Base-by-base conservation (phyloP, 2,888 invertebrate genomes). In the Aphelenchoides bicaudatus region DNA sequence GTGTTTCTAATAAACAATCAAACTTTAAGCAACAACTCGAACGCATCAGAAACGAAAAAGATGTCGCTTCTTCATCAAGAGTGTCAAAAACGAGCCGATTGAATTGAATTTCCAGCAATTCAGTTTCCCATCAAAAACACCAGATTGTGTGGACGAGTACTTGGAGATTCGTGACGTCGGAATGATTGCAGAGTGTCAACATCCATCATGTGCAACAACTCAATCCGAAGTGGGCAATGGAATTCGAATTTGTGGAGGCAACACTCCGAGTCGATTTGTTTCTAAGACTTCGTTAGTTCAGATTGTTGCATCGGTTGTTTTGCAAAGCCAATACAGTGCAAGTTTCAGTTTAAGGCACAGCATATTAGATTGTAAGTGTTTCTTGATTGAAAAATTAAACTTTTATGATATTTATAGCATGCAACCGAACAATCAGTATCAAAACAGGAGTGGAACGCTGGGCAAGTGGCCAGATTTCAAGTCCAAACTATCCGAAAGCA, bases 381-480 rank as follows among this genome's bases (percentile, higher is more conserved):
- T 5, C 6, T 28, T 23, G n/a, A 3, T 3, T 6, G 39, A 5
- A 3, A 13, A 56, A 3, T 56, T 2, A 13, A 8, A 50, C 6
- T 57, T 46, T 52, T 6, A 2, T 8, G 55, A 61, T 13, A 6
- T 43, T 59, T 67, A 56, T 61, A 74, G 74, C 59, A n/a, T 77
- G 77, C 58, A 78, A 78, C 56, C 65, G 77, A 25, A 74, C 73
- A 1, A 67, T 76, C 13, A 61, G 68, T 19, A 56, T 68, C 34
- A 59, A 56, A 16, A 46, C 39, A 25, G 49, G 49, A 8, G 10
- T 19, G 16, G 38, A 58, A 19, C 47, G 47, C n/a, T 46, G 43
- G 27, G 62, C 65, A 31, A 60, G 66, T 19, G 72, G 73, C 29
- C 57, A 70, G 8, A 38, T 75, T 4, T 72, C 70, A 3, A 69